Evolutionary conservation across 2,888 invertebrate genomes (phyloP).

Genomic region (Philaethria dido): DNA sequence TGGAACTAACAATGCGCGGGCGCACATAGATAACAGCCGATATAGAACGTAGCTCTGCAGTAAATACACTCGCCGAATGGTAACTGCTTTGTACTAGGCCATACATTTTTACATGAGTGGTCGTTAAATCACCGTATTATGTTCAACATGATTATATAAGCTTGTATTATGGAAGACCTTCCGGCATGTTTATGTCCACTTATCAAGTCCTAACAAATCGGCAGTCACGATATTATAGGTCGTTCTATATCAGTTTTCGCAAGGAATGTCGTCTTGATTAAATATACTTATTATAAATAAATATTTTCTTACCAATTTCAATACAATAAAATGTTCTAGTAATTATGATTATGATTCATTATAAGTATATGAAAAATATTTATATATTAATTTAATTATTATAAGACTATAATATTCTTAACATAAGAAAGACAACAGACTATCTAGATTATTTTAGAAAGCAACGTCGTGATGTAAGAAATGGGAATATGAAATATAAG

Average conservation of each 20-base stretch:
- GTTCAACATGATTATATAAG: conserved; percentile 50
- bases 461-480: conserved; percentile 3
- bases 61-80: conserved; percentile 72
- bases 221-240: conserved; percentile 65
- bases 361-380: too few species aligned
- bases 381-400: neutral
- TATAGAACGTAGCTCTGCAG: conserved; percentile 59
- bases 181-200: conserved; percentile 56
- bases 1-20: conserved; percentile 76
- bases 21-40: conserved; percentile 71
- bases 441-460: conserved; percentile 11
- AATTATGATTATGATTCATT: too few species aligned
- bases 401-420: neutral
- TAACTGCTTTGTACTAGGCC: conserved; percentile 62
- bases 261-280: conserved; percentile 43
- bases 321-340: too few species aligned
- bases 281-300: neutral
- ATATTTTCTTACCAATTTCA: neutral
- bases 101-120: conserved; percentile 68
- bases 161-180: conserved; percentile 45
- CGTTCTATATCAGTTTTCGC: conserved; percentile 55
- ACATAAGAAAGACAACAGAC: neutral
- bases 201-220: conserved; percentile 68
- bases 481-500: neutral
- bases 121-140: conserved; percentile 61